Percentiles rank a stretch among this genome's conserved stretches.
Conservation (phyloP, 2,888 invertebrate genomes). For the Tigriopus californicus region DNA sequence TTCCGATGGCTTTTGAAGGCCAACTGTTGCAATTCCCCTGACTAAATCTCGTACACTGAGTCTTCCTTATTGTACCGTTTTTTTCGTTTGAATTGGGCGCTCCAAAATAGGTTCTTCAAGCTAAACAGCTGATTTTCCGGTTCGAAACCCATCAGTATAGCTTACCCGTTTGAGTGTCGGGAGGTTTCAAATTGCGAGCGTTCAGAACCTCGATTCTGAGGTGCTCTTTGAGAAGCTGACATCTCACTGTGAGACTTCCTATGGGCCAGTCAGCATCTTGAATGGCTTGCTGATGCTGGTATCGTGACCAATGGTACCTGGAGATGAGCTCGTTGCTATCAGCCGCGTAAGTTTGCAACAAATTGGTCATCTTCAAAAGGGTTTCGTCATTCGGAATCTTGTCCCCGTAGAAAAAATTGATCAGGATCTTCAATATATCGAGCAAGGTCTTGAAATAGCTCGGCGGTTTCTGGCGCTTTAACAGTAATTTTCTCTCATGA, state of each 20-base stretch:
- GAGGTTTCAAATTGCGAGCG: slow-evolving; percentile 62
- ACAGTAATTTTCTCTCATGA: neutral
- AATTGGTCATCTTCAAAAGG: slow-evolving; percentile 4
- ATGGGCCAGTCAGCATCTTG: neutral
- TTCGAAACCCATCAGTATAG: too few species aligned
- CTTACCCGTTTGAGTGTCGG: slow-evolving; percentile 37
- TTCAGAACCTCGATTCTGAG: slow-evolving; percentile 70
- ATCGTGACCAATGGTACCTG: neutral
- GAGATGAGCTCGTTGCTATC: slow-evolving; percentile 4
- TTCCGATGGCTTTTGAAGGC: too few species aligned
- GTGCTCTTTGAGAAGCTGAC: slow-evolving; percentile 9
- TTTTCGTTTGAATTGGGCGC: too few species aligned
- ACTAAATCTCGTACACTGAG: too few species aligned
- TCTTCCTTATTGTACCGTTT: too few species aligned
- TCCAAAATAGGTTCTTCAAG: too few species aligned
- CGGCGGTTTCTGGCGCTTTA: slow-evolving; percentile 9
- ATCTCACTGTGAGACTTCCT: neutral
- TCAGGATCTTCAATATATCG: slow-evolving; percentile 8
- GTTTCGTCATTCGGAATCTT: slow-evolving; percentile 14
- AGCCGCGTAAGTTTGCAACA: slow-evolving; percentile 12
- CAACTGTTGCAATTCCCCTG: too few species aligned
- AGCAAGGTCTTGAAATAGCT: slow-evolving; percentile 1
- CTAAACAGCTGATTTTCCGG: too few species aligned
- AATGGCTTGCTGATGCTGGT: neutral
- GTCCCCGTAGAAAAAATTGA: slow-evolving; percentile 15